A percentile compares a stretch with the other conserved stretches of the same genome.
phyloP scores from a whole-genome alignment of 2,888 invertebrate species.

The Melinaea menophilus region DNA sequence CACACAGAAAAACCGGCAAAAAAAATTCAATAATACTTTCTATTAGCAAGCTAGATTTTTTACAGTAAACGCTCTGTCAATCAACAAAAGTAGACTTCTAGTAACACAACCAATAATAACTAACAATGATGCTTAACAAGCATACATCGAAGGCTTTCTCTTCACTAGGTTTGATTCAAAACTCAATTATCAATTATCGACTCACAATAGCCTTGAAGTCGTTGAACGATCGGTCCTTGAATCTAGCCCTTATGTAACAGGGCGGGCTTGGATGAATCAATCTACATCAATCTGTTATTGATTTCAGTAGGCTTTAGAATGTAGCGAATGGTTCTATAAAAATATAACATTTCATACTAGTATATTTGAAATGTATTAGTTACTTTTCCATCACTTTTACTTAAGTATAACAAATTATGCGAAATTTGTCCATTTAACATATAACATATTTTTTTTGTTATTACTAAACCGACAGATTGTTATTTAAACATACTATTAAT shows the following conservation, averaged over 20 bases:
- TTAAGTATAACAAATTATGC: neutral
- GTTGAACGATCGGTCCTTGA: neutral
- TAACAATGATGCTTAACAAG: too few relatives aligned
- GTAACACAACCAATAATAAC: too few relatives aligned
- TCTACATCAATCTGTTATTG: constrained; percentile 5
- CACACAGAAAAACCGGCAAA: too few relatives aligned
- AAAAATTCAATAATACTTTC: too few relatives aligned
- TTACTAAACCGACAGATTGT: neutral
- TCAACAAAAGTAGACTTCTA: too few relatives aligned
- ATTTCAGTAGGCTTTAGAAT: neutral
- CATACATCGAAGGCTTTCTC: neutral
- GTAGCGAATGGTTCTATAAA: neutral
- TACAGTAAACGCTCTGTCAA: too few relatives aligned
- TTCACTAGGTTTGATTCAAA: constrained; percentile 2
- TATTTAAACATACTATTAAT: neutral
- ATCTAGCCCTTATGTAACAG: constrained; percentile 1
- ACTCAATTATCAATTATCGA: constrained; percentile 7
- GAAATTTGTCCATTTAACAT: neutral
- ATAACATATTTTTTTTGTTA: neutral
- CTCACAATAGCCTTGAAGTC: constrained; percentile 1
- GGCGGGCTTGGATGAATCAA: constrained; percentile 1
- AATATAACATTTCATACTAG: neutral
- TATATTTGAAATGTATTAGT: too few relatives aligned
- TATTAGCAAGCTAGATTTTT: too few relatives aligned
- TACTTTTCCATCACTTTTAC: too few relatives aligned